phyloP scores from a whole-genome alignment of 2,888 invertebrate genomes.

The Athalia cordata region DNA sequence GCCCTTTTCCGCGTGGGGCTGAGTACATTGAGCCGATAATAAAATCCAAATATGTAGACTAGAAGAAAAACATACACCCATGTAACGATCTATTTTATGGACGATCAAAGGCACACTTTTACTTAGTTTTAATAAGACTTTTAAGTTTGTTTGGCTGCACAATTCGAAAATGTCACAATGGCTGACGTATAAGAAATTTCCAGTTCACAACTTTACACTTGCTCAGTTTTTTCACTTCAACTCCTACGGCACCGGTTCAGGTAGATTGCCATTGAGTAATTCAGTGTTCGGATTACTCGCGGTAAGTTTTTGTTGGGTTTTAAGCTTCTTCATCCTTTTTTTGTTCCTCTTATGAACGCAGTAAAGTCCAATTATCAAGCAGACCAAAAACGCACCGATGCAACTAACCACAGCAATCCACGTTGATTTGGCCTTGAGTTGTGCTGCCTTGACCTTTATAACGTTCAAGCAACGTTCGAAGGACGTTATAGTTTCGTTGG shows the following conservation, averaged over 20 bases:
- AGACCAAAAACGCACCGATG: conserved; percentile 57
- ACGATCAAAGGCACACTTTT: too few relatives aligned
- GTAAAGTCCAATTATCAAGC: conserved; percentile 60
- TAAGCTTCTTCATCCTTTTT: conserved; percentile 59
- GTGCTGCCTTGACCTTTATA: conserved; percentile 55
- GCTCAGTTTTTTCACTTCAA: not conserved
- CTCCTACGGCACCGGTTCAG: conserved; percentile 1
- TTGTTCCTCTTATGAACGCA: conserved; percentile 66
- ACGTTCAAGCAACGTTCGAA: conserved; percentile 59
- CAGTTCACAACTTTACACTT: too few relatives aligned
- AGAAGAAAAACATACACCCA: too few relatives aligned
- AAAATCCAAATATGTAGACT: too few relatives aligned
- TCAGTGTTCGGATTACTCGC: conserved; percentile 67
- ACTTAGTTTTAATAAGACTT: too few relatives aligned
- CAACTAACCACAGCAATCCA: conserved; percentile 67
- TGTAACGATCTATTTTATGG: too few relatives aligned
- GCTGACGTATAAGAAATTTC: too few relatives aligned
- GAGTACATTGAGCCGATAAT: too few relatives aligned
- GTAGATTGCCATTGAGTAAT: conserved; percentile 58
- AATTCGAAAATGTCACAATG: too few relatives aligned
- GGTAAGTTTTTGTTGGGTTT: conserved; percentile 60
- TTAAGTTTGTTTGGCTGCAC: too few relatives aligned
- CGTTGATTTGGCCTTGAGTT: conserved; percentile 61
- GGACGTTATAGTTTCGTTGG: conserved; percentile 57
- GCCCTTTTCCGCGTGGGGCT: too few relatives aligned